Conservation (phyloP, 2,113 vertebrate species). For the Hyla sarda region DNA sequence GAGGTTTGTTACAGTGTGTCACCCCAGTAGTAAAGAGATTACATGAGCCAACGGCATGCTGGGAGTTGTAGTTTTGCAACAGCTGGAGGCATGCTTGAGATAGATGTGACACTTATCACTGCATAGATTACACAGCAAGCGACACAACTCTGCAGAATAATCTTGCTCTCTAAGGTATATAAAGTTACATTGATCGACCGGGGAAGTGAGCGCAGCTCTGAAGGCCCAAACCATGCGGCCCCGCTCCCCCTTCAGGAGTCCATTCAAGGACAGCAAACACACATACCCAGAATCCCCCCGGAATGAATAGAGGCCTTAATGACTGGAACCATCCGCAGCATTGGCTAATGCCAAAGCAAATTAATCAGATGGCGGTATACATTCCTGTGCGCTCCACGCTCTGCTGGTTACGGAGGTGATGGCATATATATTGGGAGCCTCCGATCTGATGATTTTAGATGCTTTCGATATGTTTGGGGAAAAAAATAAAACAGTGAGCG, state of each 20-base stretch:
- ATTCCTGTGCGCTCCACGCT: conserved; percentile 19
- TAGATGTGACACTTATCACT: too few species aligned
- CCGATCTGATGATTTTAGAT: conserved; percentile 6
- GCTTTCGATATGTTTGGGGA: not conserved
- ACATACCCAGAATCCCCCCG: not conserved
- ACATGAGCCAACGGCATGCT: too few species aligned
- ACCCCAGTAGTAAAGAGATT: too few species aligned
- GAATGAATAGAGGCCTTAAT: conserved; percentile 45
- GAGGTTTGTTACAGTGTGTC: too few species aligned
- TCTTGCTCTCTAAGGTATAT: not conserved
- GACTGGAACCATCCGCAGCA: conserved; percentile 1
- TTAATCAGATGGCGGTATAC: not conserved
- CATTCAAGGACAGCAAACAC: conserved; percentile 28
- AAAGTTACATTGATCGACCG: conserved; percentile 24
- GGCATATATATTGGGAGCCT: conserved; percentile 40
- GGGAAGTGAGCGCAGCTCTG: not conserved
- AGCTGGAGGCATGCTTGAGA: too few species aligned
- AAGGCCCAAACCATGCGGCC: not conserved
- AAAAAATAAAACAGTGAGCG: not conserved
- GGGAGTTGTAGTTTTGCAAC: too few species aligned
- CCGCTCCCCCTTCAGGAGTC: not conserved
- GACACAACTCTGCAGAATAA: not conserved
- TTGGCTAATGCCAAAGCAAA: conserved; percentile 41
- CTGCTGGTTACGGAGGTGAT: conserved; percentile 27
- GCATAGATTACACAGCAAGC: not conserved